Evolutionary conservation across 2,888 invertebrate genomes (phyloP).

Genomic region (Euplexia lucipara): DNA sequence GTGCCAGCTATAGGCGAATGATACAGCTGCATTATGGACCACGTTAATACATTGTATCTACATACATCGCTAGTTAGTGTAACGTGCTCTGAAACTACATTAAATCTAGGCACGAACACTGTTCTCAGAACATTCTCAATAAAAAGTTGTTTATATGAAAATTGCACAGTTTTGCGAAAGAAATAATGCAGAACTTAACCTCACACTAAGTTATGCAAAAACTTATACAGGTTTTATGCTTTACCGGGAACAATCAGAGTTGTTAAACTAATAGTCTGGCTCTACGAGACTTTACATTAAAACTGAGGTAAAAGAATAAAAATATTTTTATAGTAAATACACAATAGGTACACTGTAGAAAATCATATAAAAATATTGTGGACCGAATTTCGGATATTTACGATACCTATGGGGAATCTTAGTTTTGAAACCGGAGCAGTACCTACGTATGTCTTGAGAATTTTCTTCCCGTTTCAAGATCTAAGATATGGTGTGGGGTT

Average conservation of each 20-base stretch:
- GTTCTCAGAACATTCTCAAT: conserved; percentile 39
- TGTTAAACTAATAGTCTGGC: conserved; percentile 42
- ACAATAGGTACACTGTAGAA: conserved; percentile 30
- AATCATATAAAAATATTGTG: conserved; percentile 38
- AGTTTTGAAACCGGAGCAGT: conserved; percentile 53
- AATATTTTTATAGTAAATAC: conserved; percentile 5
- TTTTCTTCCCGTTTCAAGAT: conserved; percentile 33
- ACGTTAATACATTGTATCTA: background rate
- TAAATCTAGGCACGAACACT: conserved; percentile 18
- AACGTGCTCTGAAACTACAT: conserved; percentile 12
- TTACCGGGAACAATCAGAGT: conserved; percentile 46
- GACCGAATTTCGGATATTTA: conserved; percentile 49
- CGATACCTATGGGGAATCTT: conserved; percentile 59
- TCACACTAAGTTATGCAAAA: conserved; percentile 51
- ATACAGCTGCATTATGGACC: conserved; percentile 15
- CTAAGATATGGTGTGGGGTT: conserved; percentile 26
- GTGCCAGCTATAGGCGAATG: conserved; percentile 18
- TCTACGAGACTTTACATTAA: conserved; percentile 10
- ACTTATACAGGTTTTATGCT: conserved; percentile 41
- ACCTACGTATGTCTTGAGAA: conserved; percentile 43
- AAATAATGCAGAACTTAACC: conserved; percentile 57
- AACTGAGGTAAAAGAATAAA: conserved; percentile 8
- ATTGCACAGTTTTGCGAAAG: conserved; percentile 41
- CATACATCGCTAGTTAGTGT: conserved; percentile 8
- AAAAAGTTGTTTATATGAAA: conserved; percentile 48